Conservation (phyloP, 2,797 vertebrate species). For the Hydrolagus colliei region DNA sequence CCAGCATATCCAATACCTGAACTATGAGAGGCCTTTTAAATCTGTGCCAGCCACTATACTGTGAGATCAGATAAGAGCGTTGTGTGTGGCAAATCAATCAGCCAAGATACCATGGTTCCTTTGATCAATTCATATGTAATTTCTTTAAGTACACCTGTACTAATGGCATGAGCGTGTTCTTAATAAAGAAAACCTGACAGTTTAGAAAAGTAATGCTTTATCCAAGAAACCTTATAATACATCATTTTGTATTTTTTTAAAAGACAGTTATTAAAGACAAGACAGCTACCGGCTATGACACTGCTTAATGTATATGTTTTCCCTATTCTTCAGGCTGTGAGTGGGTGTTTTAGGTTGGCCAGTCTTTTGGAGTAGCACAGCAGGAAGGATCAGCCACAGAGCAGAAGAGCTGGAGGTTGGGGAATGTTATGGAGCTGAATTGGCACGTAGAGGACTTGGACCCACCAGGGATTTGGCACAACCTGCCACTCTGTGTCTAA, state of each 20-base stretch:
- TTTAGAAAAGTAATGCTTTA: background rate
- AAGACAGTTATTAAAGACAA: background rate
- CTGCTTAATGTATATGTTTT: background rate
- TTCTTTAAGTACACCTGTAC: constrained; percentile 17
- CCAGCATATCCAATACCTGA: constrained; percentile 22
- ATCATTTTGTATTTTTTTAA: background rate
- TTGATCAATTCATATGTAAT: constrained; percentile 17
- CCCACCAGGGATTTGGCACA: constrained; percentile 19
- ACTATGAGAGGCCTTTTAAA: background rate
- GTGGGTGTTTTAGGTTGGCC: background rate
- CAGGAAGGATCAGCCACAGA: background rate
- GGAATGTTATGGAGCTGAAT: constrained; percentile 1
- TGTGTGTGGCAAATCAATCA: constrained; percentile 27
- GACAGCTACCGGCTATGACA: background rate
- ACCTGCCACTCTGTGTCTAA: constrained; percentile 3
- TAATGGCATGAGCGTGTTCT: background rate
- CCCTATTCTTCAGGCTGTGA: background rate
- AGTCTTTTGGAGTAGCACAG: background rate
- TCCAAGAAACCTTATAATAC: background rate
- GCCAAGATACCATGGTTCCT: background rate
- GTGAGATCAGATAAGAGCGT: constrained; percentile 23
- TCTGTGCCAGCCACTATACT: constrained; percentile 26
- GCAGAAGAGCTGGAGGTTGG: constrained; percentile 1
- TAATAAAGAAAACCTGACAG: constrained; percentile 9
- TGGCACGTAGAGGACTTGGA: background rate